Conservation (phyloP, 37 sponge, comb jelly and placozoan genomes). For the Oscarella lobularis region DNA sequence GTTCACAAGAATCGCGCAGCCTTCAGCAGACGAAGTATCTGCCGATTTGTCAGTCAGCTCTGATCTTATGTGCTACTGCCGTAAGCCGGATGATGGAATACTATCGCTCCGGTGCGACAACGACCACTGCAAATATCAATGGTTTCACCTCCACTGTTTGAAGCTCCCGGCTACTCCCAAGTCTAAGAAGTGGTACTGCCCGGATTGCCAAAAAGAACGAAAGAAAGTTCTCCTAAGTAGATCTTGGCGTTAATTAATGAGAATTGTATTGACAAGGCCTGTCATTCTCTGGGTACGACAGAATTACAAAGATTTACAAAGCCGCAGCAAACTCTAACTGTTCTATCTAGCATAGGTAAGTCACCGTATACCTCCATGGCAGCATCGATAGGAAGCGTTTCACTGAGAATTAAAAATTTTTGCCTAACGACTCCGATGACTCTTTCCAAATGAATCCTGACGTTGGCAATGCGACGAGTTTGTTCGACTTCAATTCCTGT, state of each 20-base stretch:
- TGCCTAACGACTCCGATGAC: constrained; percentile 44
- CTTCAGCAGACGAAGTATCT: background rate
- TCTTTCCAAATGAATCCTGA: constrained; percentile 52
- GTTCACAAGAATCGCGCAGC: background rate
- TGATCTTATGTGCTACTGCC: constrained; percentile 21
- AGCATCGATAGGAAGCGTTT: constrained; percentile 32
- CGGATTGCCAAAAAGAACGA: constrained; percentile 6
- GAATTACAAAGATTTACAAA: constrained; percentile 28
- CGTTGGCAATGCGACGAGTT: constrained; percentile 17
- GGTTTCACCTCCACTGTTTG: constrained; percentile 8
- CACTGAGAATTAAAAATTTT: constrained; percentile 30
- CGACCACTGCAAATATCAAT: background rate
- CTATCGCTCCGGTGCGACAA: no score
- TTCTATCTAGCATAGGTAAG: constrained; percentile 26
- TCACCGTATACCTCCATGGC: constrained; percentile 21
- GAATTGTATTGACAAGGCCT: no score
- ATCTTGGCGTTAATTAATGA: no score
- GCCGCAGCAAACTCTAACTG: constrained; percentile 33
- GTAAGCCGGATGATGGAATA: constrained; percentile 7
- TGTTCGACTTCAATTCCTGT: constrained; percentile 26
- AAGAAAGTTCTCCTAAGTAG: no score
- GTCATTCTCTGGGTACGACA: no score
- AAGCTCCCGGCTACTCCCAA: constrained; percentile 10
- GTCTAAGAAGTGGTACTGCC: constrained; percentile 17
- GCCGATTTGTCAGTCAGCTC: no score